These are phyloP conservation scores for Parazoanthus darwini DNA, from an alignment of 92 coral and sea anemone species.

Conservation along the genomic window DNA sequence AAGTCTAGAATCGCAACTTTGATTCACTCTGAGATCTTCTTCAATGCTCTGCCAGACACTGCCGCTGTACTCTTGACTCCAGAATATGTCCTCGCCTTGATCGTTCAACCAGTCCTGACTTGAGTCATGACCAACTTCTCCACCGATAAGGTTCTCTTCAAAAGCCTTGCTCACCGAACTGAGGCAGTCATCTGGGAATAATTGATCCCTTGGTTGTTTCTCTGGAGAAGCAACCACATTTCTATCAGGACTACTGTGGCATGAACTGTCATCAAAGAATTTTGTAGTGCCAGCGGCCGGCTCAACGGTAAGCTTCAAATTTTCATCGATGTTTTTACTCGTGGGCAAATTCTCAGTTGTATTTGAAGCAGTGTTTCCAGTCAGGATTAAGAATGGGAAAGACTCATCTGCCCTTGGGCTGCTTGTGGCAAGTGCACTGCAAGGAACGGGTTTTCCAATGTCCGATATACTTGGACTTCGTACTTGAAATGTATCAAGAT, in stretches of 20 bases:
- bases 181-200: background rate
- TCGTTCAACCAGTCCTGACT: conserved; percentile 30
- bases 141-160: background rate
- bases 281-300: background rate
- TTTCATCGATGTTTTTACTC: background rate
- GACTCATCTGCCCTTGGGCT: conserved; percentile 12
- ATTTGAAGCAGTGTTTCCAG: background rate
- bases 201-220: background rate
- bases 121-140: background rate
- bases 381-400: conserved; percentile 22
- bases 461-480: background rate
- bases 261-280: background rate
- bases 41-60: conserved; percentile 41
- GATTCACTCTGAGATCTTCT: conserved; percentile 24
- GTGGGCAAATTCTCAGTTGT: background rate
- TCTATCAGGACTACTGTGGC: background rate
- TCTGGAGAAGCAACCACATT: background rate
- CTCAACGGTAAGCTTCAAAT: background rate
- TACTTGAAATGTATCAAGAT: background rate
- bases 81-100: conserved; percentile 5
- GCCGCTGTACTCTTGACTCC: conserved; percentile 33
- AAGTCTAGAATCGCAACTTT: background rate
- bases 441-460: background rate
- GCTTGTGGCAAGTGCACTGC: background rate
- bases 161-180: background rate